A percentile compares a stretch with the other conserved stretches of the same genome.
These are phyloP conservation scores for Calliphora vomitoria DNA, from an alignment of 2,888 invertebrate species.

Conservation along the genomic window DNA sequence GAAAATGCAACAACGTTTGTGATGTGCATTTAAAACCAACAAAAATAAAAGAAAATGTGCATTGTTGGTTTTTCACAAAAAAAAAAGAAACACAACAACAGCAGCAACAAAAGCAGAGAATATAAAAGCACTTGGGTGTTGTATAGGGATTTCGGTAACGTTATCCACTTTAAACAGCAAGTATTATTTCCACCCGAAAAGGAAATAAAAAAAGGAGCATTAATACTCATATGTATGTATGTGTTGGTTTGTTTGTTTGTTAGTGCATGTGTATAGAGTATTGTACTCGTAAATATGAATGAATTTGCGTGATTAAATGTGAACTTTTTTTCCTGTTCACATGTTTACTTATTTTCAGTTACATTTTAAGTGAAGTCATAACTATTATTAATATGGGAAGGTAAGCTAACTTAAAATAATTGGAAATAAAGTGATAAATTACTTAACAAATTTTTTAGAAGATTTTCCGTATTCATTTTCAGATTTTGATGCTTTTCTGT, in stretches of 20 bases:
- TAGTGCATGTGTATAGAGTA: too few species aligned
- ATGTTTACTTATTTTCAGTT: conserved; percentile 32
- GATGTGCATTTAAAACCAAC: conserved; percentile 70
- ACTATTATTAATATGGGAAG: conserved; percentile 62
- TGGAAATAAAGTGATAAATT: neutral
- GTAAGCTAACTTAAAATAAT: neutral
- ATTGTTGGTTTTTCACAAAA: conserved; percentile 54
- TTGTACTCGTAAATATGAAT: conserved; percentile 47
- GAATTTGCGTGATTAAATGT: conserved; percentile 73
- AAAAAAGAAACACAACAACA: too few species aligned
- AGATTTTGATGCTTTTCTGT: too few species aligned
- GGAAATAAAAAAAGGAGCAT: conserved; percentile 54
- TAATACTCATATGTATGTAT: neutral
- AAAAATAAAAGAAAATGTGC: conserved; percentile 47
- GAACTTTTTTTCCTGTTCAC: conserved; percentile 54
- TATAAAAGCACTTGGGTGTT: conserved; percentile 63
- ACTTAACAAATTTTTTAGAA: too few species aligned
- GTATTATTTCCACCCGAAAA: conserved; percentile 54
- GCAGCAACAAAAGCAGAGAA: conserved; percentile 36
- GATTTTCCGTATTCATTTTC: neutral
- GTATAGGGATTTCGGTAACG: conserved; percentile 70
- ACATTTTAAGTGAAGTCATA: conserved; percentile 67
- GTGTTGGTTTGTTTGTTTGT: neutral
- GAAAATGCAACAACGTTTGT: conserved; percentile 73
- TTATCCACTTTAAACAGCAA: conserved; percentile 71